A percentile compares a stretch with the other conserved stretches of the same genome.
Evolutionary conservation across 2,797 vertebrate species (phyloP).

Genomic region (Centroberyx gerrardi): DNA sequence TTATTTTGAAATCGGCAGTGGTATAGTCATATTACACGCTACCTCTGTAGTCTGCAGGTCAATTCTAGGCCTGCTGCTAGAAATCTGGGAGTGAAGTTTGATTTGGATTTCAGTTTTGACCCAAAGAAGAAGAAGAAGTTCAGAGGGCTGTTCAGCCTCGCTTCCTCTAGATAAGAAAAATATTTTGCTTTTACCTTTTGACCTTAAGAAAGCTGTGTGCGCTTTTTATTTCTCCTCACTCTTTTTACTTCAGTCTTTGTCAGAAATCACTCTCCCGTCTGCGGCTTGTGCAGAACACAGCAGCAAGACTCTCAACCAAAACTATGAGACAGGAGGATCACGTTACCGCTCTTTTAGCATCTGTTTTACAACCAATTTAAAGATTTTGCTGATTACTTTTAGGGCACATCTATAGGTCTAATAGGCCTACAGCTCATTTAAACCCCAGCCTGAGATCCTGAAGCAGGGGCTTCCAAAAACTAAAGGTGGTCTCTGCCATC

Average conservation of each 20-base stretch:
- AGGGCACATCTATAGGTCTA: neutral
- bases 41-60: too few relatives aligned
- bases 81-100: neutral
- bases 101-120: neutral
- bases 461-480: neutral
- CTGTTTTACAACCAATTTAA: conserved; percentile 23
- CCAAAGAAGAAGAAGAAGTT: neutral
- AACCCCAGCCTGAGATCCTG: conserved; percentile 5
- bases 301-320: conserved; percentile 33
- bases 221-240: neutral
- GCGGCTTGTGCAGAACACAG: conserved; percentile 3
- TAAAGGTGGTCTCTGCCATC: too few relatives aligned
- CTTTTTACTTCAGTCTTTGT: conserved; percentile 26
- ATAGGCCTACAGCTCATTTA: neutral
- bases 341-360: too few relatives aligned
- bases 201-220: conserved; percentile 14
- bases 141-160: neutral
- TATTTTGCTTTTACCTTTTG: conserved; percentile 5
- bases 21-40: too few relatives aligned
- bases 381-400: conserved; percentile 11
- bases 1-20: too few relatives aligned
- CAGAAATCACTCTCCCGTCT: conserved; percentile 49
- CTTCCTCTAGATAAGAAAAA: neutral
- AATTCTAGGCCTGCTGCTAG: too few relatives aligned
- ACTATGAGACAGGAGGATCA: neutral